Evolutionary conservation across 2,888 invertebrate species (phyloP), one percentile per base, ranked within the genome.

Genomic region (Oscheius myriophilus): DNA sequence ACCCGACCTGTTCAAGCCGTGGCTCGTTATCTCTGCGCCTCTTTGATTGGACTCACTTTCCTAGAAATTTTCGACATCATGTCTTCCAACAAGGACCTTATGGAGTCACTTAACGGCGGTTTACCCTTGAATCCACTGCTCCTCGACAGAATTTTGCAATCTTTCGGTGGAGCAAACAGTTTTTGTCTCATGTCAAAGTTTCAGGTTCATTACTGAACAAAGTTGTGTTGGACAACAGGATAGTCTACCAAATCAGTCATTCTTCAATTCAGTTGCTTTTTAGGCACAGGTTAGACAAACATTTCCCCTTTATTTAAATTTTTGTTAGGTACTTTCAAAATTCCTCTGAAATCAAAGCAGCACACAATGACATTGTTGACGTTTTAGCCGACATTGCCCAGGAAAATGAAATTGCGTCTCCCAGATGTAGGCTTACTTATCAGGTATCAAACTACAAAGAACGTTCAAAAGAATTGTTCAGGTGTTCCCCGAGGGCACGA

Each of bases 401-500:
- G 1, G 75, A 78, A 12, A 61, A 57, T 23, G 64, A 63, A 26
- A 68, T 69, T 41, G 53, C 64, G 12, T 72, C 73, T 2, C 72
- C 78, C 39, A 51, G 77, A 51, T 66, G 67, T n/a, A 63, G 57
- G 52, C 53, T 72, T 41, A 61, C 67, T 53, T 70, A 76, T 72
- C 63, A 62, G 41, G 33, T 33, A 33, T n/a, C n/a, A n/a, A n/a
- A n/a, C n/a, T n/a, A 23, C 16, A 12, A 66, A 21, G 6, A 57
- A 33, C n/a, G n/a, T 33, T 43, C 18, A 49, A 49, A n/a, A 11
- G 12, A 14, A 43, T 43, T 43, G 54, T 18, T 68, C 67, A 73
- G 66, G 69, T 61, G 16, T 78, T 75, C 63, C 82, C 84, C 11
- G 82, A 83, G 65, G 78, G 77, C 25, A 65, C 83, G 25, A 74